Evolutionary conservation across 2,888 invertebrate genomes (phyloP), one percentile per base, ranked within the genome.

Genomic region (Nomada ferruginata): DNA sequence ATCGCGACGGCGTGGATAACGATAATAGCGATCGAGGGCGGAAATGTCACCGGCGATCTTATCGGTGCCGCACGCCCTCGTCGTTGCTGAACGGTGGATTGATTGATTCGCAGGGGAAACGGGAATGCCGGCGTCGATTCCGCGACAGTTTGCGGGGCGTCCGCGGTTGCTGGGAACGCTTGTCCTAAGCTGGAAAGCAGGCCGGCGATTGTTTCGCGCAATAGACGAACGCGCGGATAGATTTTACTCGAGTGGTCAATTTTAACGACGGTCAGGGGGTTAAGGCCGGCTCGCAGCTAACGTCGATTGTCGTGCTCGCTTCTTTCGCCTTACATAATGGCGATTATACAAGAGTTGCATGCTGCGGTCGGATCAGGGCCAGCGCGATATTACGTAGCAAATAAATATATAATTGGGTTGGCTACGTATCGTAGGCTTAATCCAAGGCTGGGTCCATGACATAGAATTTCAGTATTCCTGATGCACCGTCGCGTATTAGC

Each of bases 341-440:
- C 82, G 84, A 90, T 91, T 91, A 91, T 91, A 90, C 90, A 91
- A 91, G 87, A 88, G 87, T 89, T 87, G 90, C 90, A 89, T 89
- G 89, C 80, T 80, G 87, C 79, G 84, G 85, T 88, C 89, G 90
- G 90, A 91, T 92, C 92, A 91, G 90, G 92, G 92, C 90, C 92
- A 91, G 81, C 84, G 73, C 84, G 84, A 89, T 90, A 91, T 91
- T 92, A 92, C 92, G 91, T 89, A 85, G 88, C 86, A 88, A 91
- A 91, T 91, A 91, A 91, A 91, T 90, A 89, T 91, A 90, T 91
- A 91, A 91, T 90, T 91, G 88, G 90, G 89, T 91, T 91, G 90
- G 88, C 86, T 76, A 78, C 83, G 69, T 87, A 86, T 88, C 87
- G 86, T 89, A 88, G 88, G 88, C 86, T 89, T 74, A 68, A 91